These are phyloP conservation scores for Isaurus tuberculatus DNA, from an alignment of 92 coral and sea anemone species.

Conservation along the genomic window DNA sequence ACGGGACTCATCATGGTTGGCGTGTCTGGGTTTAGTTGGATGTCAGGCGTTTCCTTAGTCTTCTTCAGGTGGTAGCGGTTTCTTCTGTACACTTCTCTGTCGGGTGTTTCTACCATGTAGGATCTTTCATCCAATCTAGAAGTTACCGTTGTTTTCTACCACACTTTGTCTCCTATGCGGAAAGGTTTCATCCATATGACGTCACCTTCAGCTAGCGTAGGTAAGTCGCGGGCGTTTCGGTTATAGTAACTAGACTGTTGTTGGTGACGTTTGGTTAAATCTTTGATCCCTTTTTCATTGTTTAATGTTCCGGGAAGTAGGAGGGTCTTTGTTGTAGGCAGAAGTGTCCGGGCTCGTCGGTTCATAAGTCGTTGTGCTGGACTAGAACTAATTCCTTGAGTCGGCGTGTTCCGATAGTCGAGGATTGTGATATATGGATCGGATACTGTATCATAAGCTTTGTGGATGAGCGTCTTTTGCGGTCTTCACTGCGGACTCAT, in stretches of 20 bases:
- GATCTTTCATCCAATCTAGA: constrained; percentile 46
- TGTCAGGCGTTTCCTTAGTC: constrained; percentile 12
- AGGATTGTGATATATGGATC: constrained; percentile 17
- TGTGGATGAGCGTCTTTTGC: constrained; percentile 28
- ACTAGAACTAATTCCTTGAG: constrained; percentile 30
- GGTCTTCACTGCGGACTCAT: constrained; percentile 37
- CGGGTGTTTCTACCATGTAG: too few species aligned
- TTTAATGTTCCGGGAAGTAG: constrained; percentile 37
- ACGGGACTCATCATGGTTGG: neutral
- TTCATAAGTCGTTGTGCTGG: constrained; percentile 51
- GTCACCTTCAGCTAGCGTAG: too few species aligned
- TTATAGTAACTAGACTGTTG: constrained; percentile 34
- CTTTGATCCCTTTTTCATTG: too few species aligned
- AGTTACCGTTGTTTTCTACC: too few species aligned
- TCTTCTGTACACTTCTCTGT: constrained; percentile 14
- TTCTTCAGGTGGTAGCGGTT: too few species aligned
- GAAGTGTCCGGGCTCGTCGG: constrained; percentile 31
- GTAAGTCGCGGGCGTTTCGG: constrained; percentile 28
- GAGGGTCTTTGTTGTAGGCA: too few species aligned
- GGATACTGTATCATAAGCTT: neutral
- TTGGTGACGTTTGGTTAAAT: too few species aligned
- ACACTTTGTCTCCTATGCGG: constrained; percentile 28
- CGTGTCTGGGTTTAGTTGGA: constrained; percentile 11
- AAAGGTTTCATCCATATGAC: too few species aligned
- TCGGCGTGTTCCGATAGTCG: too few species aligned